These are phyloP conservation scores for Panulirus ornatus DNA, from an alignment of 1,140 invertebrate species.

Conservation along the genomic window DNA sequence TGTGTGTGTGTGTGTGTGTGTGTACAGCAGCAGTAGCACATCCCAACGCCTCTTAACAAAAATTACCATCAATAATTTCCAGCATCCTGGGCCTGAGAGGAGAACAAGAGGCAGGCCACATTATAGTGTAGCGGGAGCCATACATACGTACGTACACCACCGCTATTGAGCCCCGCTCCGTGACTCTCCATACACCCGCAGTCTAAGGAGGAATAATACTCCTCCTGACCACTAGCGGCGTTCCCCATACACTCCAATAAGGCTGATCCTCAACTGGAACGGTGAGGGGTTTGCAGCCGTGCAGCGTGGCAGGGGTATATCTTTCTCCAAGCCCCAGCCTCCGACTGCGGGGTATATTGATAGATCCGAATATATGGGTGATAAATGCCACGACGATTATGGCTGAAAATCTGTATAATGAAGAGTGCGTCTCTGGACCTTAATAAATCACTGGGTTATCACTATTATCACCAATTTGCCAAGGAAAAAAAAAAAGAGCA, in stretches of 20 bases:
- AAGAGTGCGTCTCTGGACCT: slow-evolving; percentile 36
- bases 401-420: slow-evolving; percentile 37
- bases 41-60: background rate
- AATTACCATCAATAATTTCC: background rate
- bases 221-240: background rate
- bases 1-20: slow-evolving; percentile 22
- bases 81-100: background rate
- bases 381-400: slow-evolving; percentile 61
- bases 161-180: slow-evolving; percentile 14
- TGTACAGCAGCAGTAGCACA: background rate
- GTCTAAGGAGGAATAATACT: slow-evolving; percentile 30
- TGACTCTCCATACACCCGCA: slow-evolving; percentile 41
- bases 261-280: background rate
- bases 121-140: background rate
- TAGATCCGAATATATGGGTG: slow-evolving; percentile 62
- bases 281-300: background rate
- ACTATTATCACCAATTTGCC: slow-evolving; percentile 24
- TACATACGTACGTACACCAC: slow-evolving; percentile 55
- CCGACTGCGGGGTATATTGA: slow-evolving; percentile 37
- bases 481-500: background rate
- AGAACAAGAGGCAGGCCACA: background rate
- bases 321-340: background rate
- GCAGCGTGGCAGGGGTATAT: background rate
- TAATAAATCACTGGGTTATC: slow-evolving; percentile 55
- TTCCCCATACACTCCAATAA: background rate